A percentile compares a stretch with the other conserved stretches of the same genome.
Evolutionary conservation across 2,888 invertebrate genomes (phyloP).

Genomic region (Caenorhabditis panamensis): DNA sequence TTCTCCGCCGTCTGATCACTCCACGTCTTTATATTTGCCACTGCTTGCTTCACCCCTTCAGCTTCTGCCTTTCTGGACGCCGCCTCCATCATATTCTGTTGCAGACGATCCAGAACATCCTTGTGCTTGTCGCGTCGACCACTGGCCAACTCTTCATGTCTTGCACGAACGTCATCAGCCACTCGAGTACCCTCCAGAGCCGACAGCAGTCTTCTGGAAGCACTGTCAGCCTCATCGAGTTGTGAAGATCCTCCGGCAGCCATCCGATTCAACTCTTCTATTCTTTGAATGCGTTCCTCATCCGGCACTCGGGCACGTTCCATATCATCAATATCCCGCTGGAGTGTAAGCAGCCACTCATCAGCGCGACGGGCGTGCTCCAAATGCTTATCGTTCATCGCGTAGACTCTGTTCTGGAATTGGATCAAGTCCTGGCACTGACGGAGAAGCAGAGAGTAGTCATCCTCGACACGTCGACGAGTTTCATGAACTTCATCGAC

Average conservation of each 20-base stretch:
- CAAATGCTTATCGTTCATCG: constrained; percentile 66
- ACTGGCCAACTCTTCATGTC: constrained; percentile 51
- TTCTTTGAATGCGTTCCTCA: constrained; percentile 55
- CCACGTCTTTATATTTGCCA: constrained; percentile 62
- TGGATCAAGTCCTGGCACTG: constrained; percentile 68
- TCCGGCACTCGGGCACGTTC: constrained; percentile 32
- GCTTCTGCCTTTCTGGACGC: constrained; percentile 62
- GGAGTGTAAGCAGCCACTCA: constrained; percentile 43
- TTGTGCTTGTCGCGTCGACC: constrained; percentile 61
- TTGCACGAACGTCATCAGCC: constrained; percentile 57
- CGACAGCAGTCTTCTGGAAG: constrained; percentile 56
- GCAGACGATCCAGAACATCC: constrained; percentile 65
- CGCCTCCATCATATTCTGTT: constrained; percentile 65
- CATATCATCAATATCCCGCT: constrained; percentile 46
- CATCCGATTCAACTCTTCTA: constrained; percentile 66
- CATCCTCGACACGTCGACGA: constrained; percentile 65
- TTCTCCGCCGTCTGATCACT: constrained; percentile 45
- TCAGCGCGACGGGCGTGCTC: constrained; percentile 55
- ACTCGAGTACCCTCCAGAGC: constrained; percentile 67
- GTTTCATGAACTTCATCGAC: constrained; percentile 67
- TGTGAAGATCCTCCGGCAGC: constrained; percentile 64
- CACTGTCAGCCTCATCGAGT: constrained; percentile 64
- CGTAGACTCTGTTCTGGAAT: constrained; percentile 68
- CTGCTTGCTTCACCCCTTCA: constrained; percentile 69
- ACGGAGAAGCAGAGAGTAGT: constrained; percentile 67